Percentiles rank a stretch among this genome's conserved stretches.
phyloP scores from a whole-genome alignment of 2,797 vertebrate species.

The Halcyon chelicuti region DNA sequence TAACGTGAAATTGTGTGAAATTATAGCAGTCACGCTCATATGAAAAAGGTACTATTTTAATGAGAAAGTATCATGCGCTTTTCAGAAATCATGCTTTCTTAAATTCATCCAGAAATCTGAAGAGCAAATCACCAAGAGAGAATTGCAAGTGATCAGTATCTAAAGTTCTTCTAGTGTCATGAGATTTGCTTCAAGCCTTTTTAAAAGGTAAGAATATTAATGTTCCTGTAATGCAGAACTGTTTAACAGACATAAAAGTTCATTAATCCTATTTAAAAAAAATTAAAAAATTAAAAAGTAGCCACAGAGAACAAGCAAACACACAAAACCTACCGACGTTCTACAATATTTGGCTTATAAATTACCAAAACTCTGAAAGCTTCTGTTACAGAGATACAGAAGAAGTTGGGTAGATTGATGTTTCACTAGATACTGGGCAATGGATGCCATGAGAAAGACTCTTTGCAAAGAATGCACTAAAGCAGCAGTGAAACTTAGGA shows the following conservation, averaged over 20 bases:
- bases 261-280: not conserved
- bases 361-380: conserved; percentile 53
- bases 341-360: conserved; percentile 19
- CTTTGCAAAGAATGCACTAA: conserved; percentile 48
- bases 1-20: conserved; percentile 43
- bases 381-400: not conserved
- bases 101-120: conserved; percentile 71
- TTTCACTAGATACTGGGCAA: conserved; percentile 32
- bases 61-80: conserved; percentile 52
- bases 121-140: conserved; percentile 68
- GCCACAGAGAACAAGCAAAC: not conserved
- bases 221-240: conserved; percentile 5
- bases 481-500: conserved; percentile 32
- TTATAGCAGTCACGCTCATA: conserved; percentile 54
- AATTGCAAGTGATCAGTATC: conserved; percentile 64
- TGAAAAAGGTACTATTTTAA: conserved; percentile 62
- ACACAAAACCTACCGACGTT: not conserved
- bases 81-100: conserved; percentile 70
- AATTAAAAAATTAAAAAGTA: not conserved
- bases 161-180: conserved; percentile 63
- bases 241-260: conserved; percentile 35
- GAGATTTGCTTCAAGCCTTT: conserved; percentile 59
- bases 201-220: conserved; percentile 57
- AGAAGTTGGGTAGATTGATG: conserved; percentile 42
- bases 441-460: conserved; percentile 13